Evolutionary conservation across 2,888 invertebrate species (phyloP).

Genomic region (Thymelicus sylvestris): DNA sequence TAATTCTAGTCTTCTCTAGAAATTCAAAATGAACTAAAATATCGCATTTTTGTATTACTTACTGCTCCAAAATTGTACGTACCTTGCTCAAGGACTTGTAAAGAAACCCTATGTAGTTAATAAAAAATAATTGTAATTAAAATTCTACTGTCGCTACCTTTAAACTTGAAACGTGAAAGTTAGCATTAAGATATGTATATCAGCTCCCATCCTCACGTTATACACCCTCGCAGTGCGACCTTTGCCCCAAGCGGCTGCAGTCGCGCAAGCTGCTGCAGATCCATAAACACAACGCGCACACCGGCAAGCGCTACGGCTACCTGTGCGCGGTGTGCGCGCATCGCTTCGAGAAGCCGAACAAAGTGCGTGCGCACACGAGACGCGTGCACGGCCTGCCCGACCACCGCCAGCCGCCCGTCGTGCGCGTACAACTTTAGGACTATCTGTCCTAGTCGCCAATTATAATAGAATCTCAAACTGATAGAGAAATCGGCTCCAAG

Average conservation of each 20-base stretch:
- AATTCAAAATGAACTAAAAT: too few species aligned
- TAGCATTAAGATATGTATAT: too few species aligned
- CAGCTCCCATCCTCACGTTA: too few species aligned
- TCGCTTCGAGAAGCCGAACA: conserved; percentile 77
- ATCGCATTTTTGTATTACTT: too few species aligned
- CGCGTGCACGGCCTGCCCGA: conserved; percentile 71
- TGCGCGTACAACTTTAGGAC: conserved; percentile 59
- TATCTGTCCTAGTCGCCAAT: too few species aligned
- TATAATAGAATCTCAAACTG: neutral
- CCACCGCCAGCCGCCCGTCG: conserved; percentile 65
- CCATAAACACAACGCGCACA: conserved; percentile 78
- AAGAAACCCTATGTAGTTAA: too few species aligned
- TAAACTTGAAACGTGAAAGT: too few species aligned
- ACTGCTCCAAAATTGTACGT: too few species aligned
- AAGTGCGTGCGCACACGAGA: conserved; percentile 71
- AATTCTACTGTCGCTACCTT: too few species aligned
- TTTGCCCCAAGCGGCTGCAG: conserved; percentile 74
- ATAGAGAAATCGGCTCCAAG: neutral
- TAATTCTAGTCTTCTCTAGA: too few species aligned
- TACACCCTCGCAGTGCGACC: conserved; percentile 62
- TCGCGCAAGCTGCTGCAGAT: conserved; percentile 78
- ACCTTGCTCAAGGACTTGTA: too few species aligned
- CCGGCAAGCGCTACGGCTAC: conserved; percentile 72
- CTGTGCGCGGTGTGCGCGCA: conserved; percentile 71
- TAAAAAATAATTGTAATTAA: too few species aligned